Evolutionary conservation across 2,797 vertebrate species (phyloP).

Genomic region (Echiichthys vipera): DNA sequence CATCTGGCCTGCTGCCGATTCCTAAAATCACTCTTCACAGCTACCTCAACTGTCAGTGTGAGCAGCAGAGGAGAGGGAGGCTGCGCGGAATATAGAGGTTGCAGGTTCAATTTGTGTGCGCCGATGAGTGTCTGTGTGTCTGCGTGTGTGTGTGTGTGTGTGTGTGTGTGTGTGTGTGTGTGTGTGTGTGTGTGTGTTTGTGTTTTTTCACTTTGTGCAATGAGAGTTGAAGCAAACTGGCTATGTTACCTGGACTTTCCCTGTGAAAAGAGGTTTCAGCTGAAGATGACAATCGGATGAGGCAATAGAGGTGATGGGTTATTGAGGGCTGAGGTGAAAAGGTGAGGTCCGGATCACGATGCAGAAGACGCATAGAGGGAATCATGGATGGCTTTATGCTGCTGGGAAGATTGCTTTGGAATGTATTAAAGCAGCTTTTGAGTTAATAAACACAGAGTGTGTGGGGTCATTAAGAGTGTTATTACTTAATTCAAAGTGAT

Average conservation of each 20-base stretch:
- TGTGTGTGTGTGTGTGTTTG: slow-evolving; percentile 13
- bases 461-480: slow-evolving; percentile 13
- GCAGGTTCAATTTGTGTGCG: slow-evolving; percentile 40
- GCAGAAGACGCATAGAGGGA: slow-evolving; percentile 33
- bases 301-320: slow-evolving; percentile 35
- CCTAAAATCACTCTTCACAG: slow-evolving; percentile 55
- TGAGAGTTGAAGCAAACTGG: slow-evolving; percentile 34
- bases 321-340: slow-evolving; percentile 58
- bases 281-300: slow-evolving; percentile 27
- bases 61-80: slow-evolving; percentile 6
- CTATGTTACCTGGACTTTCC: slow-evolving; percentile 1
- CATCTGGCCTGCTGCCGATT: slow-evolving; percentile 65
- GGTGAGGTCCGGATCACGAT: slow-evolving; percentile 53
- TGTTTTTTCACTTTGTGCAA: slow-evolving; percentile 5
- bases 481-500: slow-evolving; percentile 42
- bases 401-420: slow-evolving; percentile 41
- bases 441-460: slow-evolving; percentile 36
- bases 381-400: slow-evolving; percentile 17
- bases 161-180: background rate
- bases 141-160: background rate
- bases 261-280: slow-evolving; percentile 1
- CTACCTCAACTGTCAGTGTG: slow-evolving; percentile 20
- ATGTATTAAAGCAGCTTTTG: slow-evolving; percentile 17
- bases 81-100: slow-evolving; percentile 39
- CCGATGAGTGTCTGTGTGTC: slow-evolving; percentile 1